Percentiles rank a stretch among this genome's conserved stretches.
phyloP scores from a whole-genome alignment of 2,113 vertebrate genomes.

The Seriola rivoliana region DNA sequence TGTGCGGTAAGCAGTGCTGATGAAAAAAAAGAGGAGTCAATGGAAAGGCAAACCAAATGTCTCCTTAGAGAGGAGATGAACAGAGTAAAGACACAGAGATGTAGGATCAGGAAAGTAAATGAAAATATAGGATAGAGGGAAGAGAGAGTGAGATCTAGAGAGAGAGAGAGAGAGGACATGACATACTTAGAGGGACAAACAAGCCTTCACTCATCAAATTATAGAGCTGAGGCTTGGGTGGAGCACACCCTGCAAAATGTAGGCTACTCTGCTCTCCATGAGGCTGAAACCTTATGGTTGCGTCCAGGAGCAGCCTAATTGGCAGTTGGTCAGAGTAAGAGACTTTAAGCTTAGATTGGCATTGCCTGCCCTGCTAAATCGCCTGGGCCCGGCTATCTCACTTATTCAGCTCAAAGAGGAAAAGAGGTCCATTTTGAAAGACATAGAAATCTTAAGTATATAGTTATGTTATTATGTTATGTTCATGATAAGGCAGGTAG shows the following conservation, averaged over 20 bases:
- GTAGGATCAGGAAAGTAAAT: conserved; percentile 21
- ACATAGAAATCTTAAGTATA: not conserved
- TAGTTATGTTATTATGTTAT: not conserved
- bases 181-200: conserved; percentile 73
- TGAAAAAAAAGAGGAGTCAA: not conserved
- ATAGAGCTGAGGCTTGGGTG: conserved; percentile 79
- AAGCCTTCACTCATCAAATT: conserved; percentile 77
- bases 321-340: conserved; percentile 82
- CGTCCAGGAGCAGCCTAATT: conserved; percentile 78
- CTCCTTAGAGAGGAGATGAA: not conserved
- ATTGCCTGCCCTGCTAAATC: conserved; percentile 55
- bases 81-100: conserved; percentile 1
- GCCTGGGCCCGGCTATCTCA: conserved; percentile 20
- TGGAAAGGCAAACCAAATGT: not conserved
- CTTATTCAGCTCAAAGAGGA: conserved; percentile 21
- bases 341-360: conserved; percentile 73
- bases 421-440: not conserved
- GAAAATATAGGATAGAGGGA: conserved; percentile 25
- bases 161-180: conserved; percentile 59
- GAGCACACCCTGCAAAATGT: conserved; percentile 76
- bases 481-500: not conserved
- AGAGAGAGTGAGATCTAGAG: conserved; percentile 40
- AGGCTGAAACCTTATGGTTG: conserved; percentile 63
- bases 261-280: conserved; percentile 64
- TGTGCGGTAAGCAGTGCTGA: not conserved